Evolutionary conservation across 2,797 vertebrate species (phyloP).

Genomic region (Hafferia zeledoni): DNA sequence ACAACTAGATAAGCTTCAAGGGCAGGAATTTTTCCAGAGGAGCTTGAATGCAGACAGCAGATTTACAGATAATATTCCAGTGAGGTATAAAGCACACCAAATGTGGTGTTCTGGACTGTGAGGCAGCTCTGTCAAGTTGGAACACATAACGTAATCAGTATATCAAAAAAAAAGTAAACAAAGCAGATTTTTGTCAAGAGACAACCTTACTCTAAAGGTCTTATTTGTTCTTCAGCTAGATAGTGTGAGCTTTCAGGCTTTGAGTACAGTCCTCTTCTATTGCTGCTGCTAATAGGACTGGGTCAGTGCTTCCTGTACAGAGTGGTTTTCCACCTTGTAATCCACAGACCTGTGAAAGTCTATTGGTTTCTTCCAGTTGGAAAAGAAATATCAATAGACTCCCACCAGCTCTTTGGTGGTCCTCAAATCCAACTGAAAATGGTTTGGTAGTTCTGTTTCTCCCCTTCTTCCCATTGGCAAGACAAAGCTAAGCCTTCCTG

Average conservation of each 20-base stretch:
- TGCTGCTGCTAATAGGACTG: background rate
- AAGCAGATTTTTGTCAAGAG: background rate
- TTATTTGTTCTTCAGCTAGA: background rate
- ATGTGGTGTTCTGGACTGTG: background rate
- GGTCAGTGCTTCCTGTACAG: background rate
- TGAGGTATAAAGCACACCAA: background rate
- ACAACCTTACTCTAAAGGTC: background rate
- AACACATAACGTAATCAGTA: background rate
- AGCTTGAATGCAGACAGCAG: constrained; percentile 40
- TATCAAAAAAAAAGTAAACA: background rate
- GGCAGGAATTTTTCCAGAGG: constrained; percentile 41
- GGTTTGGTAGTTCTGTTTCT: background rate
- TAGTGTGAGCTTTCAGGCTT: background rate
- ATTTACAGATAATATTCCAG: background rate
- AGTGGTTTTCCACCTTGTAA: background rate
- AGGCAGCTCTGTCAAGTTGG: background rate
- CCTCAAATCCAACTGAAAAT: background rate
- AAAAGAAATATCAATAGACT: background rate
- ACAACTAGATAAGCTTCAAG: constrained; percentile 62
- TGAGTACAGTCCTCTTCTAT: background rate
- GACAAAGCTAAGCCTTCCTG: background rate
- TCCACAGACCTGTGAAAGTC: background rate
- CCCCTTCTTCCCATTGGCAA: background rate
- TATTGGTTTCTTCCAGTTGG: background rate
- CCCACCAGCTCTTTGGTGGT: background rate